Evolutionary conservation across 2,888 invertebrate species (phyloP).

Genomic region (Saturnia pavonia): DNA sequence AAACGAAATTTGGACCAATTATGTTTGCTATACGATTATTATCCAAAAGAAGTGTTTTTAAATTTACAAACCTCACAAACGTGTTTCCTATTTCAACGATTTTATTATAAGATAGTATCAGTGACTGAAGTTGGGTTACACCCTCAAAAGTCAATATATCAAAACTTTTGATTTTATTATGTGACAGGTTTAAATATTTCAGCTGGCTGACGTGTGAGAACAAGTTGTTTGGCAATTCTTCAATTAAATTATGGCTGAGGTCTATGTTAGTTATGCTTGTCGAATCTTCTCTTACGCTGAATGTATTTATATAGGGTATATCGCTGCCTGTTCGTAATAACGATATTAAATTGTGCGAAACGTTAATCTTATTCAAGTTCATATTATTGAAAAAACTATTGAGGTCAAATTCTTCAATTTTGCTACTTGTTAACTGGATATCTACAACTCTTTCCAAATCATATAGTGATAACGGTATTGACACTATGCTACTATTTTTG

Average conservation of each 20-base stretch:
- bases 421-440: constrained; percentile 10
- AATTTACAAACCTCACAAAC: constrained; percentile 26
- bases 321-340: constrained; percentile 3
- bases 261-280: constrained; percentile 22
- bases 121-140: constrained; percentile 23
- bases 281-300: neutral
- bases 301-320: too few relatives aligned
- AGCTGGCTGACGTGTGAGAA: constrained; percentile 24
- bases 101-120: constrained; percentile 26
- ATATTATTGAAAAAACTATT: constrained; percentile 12
- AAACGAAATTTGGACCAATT: constrained; percentile 24
- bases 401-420: constrained; percentile 11
- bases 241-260: constrained; percentile 28
- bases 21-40: constrained; percentile 24
- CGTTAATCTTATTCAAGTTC: constrained; percentile 15
- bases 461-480: constrained; percentile 7
- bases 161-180: constrained; percentile 27
- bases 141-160: constrained; percentile 30
- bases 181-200: constrained; percentile 27
- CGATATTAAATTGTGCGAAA: constrained; percentile 24
- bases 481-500: neutral
- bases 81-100: constrained; percentile 23
- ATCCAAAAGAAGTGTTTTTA: constrained; percentile 25
- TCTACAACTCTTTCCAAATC: neutral
- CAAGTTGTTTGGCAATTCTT: constrained; percentile 26